A percentile compares a stretch with the other conserved stretches of the same genome.
These are phyloP conservation scores for Argyresthia goedartella DNA, from an alignment of 2,888 invertebrate genomes.

Conservation along the genomic window DNA sequence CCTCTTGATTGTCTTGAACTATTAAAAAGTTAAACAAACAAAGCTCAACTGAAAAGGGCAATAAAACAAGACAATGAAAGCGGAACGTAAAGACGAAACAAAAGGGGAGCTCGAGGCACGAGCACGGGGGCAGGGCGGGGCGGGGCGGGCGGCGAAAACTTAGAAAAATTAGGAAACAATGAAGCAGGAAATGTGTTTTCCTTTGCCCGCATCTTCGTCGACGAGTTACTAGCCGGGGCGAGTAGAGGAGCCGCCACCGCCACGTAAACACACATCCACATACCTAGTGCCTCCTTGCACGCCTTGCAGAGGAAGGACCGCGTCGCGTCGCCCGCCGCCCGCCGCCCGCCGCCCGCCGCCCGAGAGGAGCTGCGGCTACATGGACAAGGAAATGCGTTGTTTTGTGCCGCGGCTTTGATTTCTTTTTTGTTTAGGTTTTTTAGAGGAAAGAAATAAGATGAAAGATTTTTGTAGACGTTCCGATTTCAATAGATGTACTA, in stretches of 20 bases:
- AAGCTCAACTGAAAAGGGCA: slow-evolving; percentile 27
- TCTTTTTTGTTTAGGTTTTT: too few species aligned
- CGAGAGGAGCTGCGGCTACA: background rate
- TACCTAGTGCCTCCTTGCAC: background rate
- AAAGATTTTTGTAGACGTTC: too few species aligned
- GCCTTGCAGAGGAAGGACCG: background rate
- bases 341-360: slow-evolving; percentile 7
- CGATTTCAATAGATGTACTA: too few species aligned
- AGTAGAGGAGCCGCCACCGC: slow-evolving; percentile 5
- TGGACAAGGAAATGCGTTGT: too few species aligned
- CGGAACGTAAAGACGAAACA: slow-evolving; percentile 45
- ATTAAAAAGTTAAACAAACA: slow-evolving; percentile 3
- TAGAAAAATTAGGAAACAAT: slow-evolving; percentile 58
- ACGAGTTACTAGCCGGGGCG: slow-evolving; percentile 8
- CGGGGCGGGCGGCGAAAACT: slow-evolving; percentile 27
- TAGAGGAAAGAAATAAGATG: too few species aligned
- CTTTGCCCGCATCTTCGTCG: slow-evolving; percentile 18
- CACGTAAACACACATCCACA: background rate
- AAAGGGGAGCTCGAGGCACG: slow-evolving; percentile 28
- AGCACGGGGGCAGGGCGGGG: slow-evolving; percentile 14
- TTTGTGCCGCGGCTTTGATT: too few species aligned
- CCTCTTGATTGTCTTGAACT: slow-evolving; percentile 1
- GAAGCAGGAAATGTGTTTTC: slow-evolving; percentile 49
- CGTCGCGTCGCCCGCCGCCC: background rate
- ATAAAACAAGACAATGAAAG: slow-evolving; percentile 56